Evolutionary conservation across 2,797 vertebrate species (phyloP).

Genomic region (Rhynchonycteris naso): DNA sequence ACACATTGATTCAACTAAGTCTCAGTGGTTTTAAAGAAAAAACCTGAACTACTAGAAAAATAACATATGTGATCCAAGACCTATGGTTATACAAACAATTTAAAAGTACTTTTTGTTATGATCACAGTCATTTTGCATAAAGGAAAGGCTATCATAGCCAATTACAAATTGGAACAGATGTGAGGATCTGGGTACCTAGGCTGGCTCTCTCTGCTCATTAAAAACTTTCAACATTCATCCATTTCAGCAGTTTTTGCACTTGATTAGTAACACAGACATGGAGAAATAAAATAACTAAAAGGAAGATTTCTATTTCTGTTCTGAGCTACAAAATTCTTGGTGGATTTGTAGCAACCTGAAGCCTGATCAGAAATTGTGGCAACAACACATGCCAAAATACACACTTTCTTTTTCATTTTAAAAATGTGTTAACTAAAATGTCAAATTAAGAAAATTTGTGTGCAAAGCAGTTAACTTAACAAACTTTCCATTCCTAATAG

Average conservation of each 20-base stretch:
- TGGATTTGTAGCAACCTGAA: slow-evolving; percentile 45
- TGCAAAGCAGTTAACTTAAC: slow-evolving; percentile 6
- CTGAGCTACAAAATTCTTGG: slow-evolving; percentile 36
- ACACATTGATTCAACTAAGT: background rate
- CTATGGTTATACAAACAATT: slow-evolving; percentile 27
- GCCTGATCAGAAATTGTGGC: slow-evolving; percentile 45
- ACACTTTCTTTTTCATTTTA: slow-evolving; percentile 38
- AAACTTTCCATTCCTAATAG: background rate
- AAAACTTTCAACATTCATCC: slow-evolving; percentile 31
- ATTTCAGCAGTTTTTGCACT: slow-evolving; percentile 34
- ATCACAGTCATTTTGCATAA: slow-evolving; percentile 18
- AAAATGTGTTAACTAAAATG: slow-evolving; percentile 52
- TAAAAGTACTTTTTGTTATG: slow-evolving; percentile 48
- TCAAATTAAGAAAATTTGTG: background rate
- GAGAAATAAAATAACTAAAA: slow-evolving; percentile 55
- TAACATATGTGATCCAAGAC: background rate
- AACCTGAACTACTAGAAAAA: background rate
- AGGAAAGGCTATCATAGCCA: background rate
- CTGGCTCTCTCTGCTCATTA: background rate
- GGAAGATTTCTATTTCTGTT: slow-evolving; percentile 58
- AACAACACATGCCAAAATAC: slow-evolving; percentile 7
- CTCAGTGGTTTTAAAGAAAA: background rate
- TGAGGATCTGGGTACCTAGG: background rate
- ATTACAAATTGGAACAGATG: slow-evolving; percentile 50
- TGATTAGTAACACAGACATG: slow-evolving; percentile 42